These are phyloP conservation scores for Osmoderma eremita DNA, from an alignment of 2,888 invertebrate species.

Conservation along the genomic window DNA sequence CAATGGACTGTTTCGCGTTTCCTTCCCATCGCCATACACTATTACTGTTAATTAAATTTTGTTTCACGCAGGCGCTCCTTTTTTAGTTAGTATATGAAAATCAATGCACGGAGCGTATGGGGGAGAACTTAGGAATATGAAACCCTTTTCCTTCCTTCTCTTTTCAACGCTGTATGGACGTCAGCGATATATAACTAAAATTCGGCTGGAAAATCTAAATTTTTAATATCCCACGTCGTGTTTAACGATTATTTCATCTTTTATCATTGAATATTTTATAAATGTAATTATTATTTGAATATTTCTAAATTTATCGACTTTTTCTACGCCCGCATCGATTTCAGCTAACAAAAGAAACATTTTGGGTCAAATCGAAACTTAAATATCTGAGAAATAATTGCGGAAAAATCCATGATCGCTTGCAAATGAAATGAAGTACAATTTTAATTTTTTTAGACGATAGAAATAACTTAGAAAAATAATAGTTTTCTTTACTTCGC, in stretches of 20 bases:
- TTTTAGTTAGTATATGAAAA: constrained; percentile 51
- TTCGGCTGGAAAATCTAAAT: constrained; percentile 11
- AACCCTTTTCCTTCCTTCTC: constrained; percentile 42
- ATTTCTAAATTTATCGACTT: too few species aligned
- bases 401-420: too few species aligned
- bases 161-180: constrained; percentile 31
- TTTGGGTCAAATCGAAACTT: too few species aligned
- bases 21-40: constrained; percentile 35
- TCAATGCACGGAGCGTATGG: constrained; percentile 47
- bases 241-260: too few species aligned
- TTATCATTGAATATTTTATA: background rate
- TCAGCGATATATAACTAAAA: constrained; percentile 32
- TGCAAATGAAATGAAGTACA: too few species aligned
- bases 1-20: constrained; percentile 37
- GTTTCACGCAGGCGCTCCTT: constrained; percentile 46
- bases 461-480: too few species aligned
- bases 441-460: too few species aligned
- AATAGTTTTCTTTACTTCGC: too few species aligned
- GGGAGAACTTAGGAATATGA: constrained; percentile 43
- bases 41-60: constrained; percentile 43
- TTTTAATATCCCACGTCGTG: too few species aligned
- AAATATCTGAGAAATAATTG: too few species aligned
- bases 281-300: background rate
- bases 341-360: too few species aligned
- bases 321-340: too few species aligned